These are phyloP conservation scores for Ochlodes sylvanus DNA, from an alignment of 2,888 invertebrate genomes.

Conservation along the genomic window DNA sequence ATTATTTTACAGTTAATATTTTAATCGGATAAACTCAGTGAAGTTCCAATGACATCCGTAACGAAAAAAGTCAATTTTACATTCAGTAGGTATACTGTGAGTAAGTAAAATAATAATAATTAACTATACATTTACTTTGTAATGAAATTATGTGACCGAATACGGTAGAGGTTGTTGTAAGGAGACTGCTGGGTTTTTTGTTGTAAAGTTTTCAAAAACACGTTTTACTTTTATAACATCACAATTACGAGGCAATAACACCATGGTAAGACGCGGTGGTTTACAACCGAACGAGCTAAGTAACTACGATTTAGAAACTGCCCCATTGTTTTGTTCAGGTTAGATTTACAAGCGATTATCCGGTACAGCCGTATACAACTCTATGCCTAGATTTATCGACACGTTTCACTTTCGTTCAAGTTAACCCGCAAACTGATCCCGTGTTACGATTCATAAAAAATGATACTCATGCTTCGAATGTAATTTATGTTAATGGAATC, in stretches of 20 bases:
- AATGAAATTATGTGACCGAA: no score
- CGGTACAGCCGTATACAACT: slow-evolving; percentile 49
- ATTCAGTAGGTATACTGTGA: no score
- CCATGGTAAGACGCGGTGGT: slow-evolving; percentile 25
- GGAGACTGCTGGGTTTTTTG: no score
- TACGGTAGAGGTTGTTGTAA: no score
- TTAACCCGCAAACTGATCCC: slow-evolving; percentile 28
- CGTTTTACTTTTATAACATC: no score
- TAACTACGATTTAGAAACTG: slow-evolving; percentile 45
- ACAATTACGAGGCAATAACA: slow-evolving; percentile 13
- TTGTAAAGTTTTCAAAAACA: no score
- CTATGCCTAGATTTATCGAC: slow-evolving; percentile 50
- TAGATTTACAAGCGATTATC: slow-evolving; percentile 50
- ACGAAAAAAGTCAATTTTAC: no score
- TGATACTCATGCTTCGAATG: slow-evolving; percentile 35
- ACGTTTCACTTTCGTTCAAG: slow-evolving; percentile 50
- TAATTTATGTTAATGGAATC: slow-evolving; percentile 46
- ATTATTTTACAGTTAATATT: no score
- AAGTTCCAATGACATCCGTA: no score
- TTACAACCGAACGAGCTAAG: slow-evolving; percentile 14
- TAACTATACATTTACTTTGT: no score
- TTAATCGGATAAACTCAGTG: no score
- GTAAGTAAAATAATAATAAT: no score
- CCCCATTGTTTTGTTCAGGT: slow-evolving; percentile 48
- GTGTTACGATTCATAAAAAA: slow-evolving; percentile 34